Evolutionary conservation across 2,888 invertebrate species (phyloP).

Genomic region (Schrankia costaestrigalis): DNA sequence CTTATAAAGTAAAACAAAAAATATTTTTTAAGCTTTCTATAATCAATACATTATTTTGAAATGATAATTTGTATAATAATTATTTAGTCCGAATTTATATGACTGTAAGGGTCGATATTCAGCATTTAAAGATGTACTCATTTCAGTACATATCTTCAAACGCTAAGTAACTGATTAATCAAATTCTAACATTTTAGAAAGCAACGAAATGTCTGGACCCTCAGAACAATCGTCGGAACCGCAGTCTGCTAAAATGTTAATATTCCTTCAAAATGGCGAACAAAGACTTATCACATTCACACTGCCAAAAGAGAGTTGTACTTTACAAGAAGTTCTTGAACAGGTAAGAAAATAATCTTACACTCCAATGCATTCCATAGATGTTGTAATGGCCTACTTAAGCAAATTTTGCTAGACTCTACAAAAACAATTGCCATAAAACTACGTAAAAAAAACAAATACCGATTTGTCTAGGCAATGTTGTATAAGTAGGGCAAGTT

Average conservation of each 20-base stretch:
- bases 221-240: constrained; percentile 76
- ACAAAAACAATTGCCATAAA: too few relatives aligned
- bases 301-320: constrained; percentile 89
- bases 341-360: constrained; percentile 78
- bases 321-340: constrained; percentile 89
- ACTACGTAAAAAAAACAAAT: too few relatives aligned
- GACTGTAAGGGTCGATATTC: too few relatives aligned
- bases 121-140: too few relatives aligned
- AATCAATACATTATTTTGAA: not conserved
- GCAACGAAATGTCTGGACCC: constrained; percentile 58
- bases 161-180: too few relatives aligned
- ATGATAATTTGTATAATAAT: not conserved
- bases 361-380: not conserved
- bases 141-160: too few relatives aligned
- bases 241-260: constrained; percentile 89
- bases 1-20: too few relatives aligned
- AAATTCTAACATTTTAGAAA: constrained; percentile 67
- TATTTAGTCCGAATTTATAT: not conserved
- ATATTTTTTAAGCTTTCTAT: too few relatives aligned
- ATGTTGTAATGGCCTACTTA: not conserved
- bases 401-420: not conserved
- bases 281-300: constrained; percentile 91
- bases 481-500: too few relatives aligned
- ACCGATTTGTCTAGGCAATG: too few relatives aligned
- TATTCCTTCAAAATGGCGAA: constrained; percentile 87